Base-by-base conservation (phyloP, 2,113 vertebrate species). In the Eonycteris spelaea region DNA sequence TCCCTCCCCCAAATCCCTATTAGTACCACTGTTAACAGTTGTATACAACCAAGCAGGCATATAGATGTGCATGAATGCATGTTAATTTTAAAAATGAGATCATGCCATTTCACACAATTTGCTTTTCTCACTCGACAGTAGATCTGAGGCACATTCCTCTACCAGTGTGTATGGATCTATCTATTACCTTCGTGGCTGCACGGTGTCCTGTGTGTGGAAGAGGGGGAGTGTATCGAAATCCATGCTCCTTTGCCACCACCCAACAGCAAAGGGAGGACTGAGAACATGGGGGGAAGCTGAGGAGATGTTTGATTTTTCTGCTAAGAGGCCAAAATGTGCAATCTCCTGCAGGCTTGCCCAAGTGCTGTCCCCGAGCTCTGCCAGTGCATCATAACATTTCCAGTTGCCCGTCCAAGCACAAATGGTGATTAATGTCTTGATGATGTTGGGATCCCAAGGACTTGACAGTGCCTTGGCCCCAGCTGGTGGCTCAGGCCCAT, bases 101-200 rank as follows among this genome's bases (percentile, higher is more conserved):
- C 30, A 38, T 68, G 33, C 53, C 53, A 19, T 22, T 51, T 80
- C 38, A 51, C 26, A 26, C n/a, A 68, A 11, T 7, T 2, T 51
- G 21, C 14, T 48, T 68, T 75, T 84, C 75, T 16, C 12, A 35
- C 8, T 74, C 33, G 63, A 40, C 6, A 7, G 26, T 18, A 71
- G 68, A 15, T 45, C 19, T 8, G 2, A 35, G 53, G 35, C 45
- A 40, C 51, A 59, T 40, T 63, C n/a, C 73, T 30, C 48, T 28
- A 19, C 28, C 5, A 51, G 48, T 5, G 1, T 4, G 2, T 2
- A 6, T 6, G 18, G 14, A 3, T 38, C 26, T 30, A 3, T 53
- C 19, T 53, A 7, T 18, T 26, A 1, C 59, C 28, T 55, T 38
- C 18, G 24, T 38, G 61, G 43, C 24, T 48, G 7, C 6, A 0